Percentiles rank a stretch among this genome's conserved stretches.
Evolutionary conservation across 2,797 vertebrate species (phyloP).

Genomic region (Furcifer pardalis): DNA sequence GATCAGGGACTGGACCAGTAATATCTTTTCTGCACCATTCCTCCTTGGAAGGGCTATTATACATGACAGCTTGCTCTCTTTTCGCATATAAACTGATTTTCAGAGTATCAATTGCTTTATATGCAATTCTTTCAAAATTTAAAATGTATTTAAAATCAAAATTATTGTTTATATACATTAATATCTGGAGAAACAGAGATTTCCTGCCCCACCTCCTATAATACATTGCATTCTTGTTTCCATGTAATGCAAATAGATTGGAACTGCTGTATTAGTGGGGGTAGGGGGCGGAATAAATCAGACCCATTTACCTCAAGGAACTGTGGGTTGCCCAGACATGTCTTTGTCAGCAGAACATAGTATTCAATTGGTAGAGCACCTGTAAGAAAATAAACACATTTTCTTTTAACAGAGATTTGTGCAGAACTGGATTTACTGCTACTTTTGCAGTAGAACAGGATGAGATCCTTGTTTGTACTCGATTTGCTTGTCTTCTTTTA

Average conservation of each 20-base stretch:
- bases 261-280: neutral
- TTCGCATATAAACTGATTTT: no score
- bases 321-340: neutral
- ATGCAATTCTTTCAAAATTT: no score
- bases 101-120: no score
- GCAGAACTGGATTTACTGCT: neutral
- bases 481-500: no score
- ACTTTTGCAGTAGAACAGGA: neutral
- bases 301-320: neutral
- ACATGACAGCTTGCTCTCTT: no score
- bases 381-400: neutral
- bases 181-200: neutral
- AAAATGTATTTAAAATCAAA: no score
- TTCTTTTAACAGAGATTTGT: neutral
- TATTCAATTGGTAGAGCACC: neutral
- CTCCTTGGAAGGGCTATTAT: no score
- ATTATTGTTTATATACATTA: no score
- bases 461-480: neutral
- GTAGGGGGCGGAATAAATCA: neutral
- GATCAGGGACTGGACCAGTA: no score
- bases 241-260: neutral
- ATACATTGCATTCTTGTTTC: neutral
- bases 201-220: no score
- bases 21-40: no score
- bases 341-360: neutral